phyloP scores from a whole-genome alignment of 2,888 invertebrate species.

The Macroteleia sp. region DNA sequence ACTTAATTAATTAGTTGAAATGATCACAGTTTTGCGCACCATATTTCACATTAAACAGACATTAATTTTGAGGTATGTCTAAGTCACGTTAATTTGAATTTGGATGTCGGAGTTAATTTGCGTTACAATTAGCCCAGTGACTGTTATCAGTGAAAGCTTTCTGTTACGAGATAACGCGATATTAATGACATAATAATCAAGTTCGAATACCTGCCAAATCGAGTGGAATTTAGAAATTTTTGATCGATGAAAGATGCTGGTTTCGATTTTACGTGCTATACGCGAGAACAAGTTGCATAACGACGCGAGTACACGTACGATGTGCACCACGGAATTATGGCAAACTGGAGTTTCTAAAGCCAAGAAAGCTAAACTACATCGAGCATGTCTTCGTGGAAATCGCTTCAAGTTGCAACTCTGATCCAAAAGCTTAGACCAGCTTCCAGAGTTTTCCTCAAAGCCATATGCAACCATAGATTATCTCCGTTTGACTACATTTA shows the following conservation, averaged over 20 bases:
- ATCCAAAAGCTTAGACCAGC: constrained; percentile 37
- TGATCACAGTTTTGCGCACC: not conserved
- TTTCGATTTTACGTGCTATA: not conserved
- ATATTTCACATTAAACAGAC: constrained; percentile 15
- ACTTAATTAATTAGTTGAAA: no score
- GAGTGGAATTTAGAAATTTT: constrained; percentile 10
- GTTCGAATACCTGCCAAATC: not conserved
- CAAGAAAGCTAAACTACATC: constrained; percentile 19
- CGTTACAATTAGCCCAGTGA: constrained; percentile 33
- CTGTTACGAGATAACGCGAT: constrained; percentile 31
- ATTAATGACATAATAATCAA: constrained; percentile 39
- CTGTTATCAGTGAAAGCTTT: constrained; percentile 13
- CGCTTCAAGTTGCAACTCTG: constrained; percentile 25
- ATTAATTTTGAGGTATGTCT: constrained; percentile 30
- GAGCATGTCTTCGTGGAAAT: constrained; percentile 27
- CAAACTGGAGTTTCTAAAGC: constrained; percentile 29
- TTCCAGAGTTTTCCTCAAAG: constrained; percentile 28
- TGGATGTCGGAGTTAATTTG: constrained; percentile 25
- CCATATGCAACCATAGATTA: constrained; percentile 35
- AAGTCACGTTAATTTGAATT: constrained; percentile 31
- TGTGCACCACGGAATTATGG: constrained; percentile 16
- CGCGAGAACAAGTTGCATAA: not conserved
- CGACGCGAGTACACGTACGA: no score
- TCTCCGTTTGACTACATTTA: constrained; percentile 31
- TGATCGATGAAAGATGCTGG: not conserved